phyloP scores from a whole-genome alignment of 1,140 invertebrate species.

The Drosophila teissieri region DNA sequence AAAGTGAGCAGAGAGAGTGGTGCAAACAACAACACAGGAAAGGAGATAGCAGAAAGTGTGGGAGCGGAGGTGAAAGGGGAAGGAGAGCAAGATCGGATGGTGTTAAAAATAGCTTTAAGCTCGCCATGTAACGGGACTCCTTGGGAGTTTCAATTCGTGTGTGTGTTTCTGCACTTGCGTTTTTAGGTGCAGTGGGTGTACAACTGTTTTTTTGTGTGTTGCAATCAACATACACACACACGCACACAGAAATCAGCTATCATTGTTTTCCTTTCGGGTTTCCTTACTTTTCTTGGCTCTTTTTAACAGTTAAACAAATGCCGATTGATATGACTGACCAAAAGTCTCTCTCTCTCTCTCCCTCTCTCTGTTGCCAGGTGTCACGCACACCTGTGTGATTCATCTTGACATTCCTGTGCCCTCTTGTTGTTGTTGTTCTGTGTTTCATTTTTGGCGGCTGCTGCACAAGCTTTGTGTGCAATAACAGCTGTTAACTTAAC shows the following conservation, averaged over 20 bases:
- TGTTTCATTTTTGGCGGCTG: slow-evolving; percentile 9
- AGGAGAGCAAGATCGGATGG: slow-evolving; percentile 15
- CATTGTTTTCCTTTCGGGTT: slow-evolving; percentile 20
- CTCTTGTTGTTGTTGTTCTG: slow-evolving; percentile 11
- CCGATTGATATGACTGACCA: slow-evolving; percentile 60
- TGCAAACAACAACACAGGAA: slow-evolving; percentile 42
- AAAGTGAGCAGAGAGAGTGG: slow-evolving; percentile 5
- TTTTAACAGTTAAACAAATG: slow-evolving; percentile 60
- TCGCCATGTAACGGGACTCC: slow-evolving; percentile 18
- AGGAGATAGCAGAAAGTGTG: slow-evolving; percentile 19
- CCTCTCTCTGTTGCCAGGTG: slow-evolving; percentile 14
- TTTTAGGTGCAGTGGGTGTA: slow-evolving; percentile 20
- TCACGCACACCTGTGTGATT: slow-evolving; percentile 45
- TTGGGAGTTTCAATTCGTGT: slow-evolving; percentile 2
- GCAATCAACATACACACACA: slow-evolving; percentile 19
- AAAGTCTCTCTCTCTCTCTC: slow-evolving; percentile 6
- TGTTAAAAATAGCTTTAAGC: slow-evolving; percentile 47
- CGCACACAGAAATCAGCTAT: slow-evolving; percentile 31
- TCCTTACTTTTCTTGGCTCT: slow-evolving; percentile 16
- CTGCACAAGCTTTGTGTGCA: slow-evolving; percentile 8
- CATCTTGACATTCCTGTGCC: slow-evolving; percentile 44
- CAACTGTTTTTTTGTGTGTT: slow-evolving; percentile 25
- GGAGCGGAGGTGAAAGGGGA: background rate
- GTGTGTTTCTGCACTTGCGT: slow-evolving; percentile 6
- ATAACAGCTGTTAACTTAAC: background rate